These are phyloP conservation scores for Gymnothorax reevesii DNA, from an alignment of 2,797 vertebrate species.

Conservation along the genomic window DNA sequence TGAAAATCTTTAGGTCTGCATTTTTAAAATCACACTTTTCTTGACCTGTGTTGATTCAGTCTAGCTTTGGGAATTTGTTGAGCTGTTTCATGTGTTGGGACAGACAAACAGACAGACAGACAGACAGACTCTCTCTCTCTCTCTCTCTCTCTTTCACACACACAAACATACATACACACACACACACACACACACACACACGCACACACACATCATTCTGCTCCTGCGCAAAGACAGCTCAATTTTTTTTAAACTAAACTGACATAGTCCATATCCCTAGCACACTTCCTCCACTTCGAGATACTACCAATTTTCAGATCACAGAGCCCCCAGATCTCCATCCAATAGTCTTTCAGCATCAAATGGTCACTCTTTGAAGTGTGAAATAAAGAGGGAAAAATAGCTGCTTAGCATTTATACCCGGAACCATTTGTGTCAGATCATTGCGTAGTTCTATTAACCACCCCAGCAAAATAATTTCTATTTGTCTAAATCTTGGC, in stretches of 20 bases:
- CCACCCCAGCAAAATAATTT: not conserved
- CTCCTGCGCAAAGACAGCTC: no score
- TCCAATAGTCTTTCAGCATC: not conserved
- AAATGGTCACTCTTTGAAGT: not conserved
- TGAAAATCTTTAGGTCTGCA: not conserved
- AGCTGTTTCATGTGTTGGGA: not conserved
- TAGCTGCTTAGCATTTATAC: no score
- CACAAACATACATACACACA: no score
- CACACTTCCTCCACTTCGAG: not conserved
- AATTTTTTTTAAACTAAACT: no score
- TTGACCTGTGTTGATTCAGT: not conserved
- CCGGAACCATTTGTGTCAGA: no score
- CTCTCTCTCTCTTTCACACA: no score
- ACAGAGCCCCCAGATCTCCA: not conserved
- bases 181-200: no score
- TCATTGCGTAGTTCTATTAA: not conserved
- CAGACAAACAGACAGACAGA: no score
- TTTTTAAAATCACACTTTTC: not conserved
- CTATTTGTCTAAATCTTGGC: not conserved
- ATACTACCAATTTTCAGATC: not conserved
- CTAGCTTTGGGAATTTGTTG: not conserved
- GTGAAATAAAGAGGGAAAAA: not conserved
- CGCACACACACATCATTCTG: no score
- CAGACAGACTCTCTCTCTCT: no score
- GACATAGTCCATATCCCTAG: no score